phyloP scores from a whole-genome alignment of 2,113 vertebrate genomes.

The Castor canadensis region DNA sequence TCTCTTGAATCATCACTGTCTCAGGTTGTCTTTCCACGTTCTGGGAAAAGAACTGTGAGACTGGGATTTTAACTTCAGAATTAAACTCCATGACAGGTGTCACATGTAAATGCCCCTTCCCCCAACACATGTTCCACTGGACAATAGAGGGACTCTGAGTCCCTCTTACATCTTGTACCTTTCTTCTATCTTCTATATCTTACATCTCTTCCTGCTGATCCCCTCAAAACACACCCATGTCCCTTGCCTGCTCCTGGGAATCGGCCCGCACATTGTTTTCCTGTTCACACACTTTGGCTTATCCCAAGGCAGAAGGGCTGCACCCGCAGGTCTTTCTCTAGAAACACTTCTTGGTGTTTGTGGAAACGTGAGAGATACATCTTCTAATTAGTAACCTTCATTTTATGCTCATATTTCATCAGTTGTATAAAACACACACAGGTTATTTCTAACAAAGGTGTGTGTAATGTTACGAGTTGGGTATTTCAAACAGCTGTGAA shows the following conservation, averaged over 20 bases:
- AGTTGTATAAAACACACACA: background rate
- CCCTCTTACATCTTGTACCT: too few relatives aligned
- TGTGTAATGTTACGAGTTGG: background rate
- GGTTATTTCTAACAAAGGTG: background rate
- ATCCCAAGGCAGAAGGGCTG: background rate
- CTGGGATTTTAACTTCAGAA: slow-evolving; percentile 73
- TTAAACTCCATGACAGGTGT: slow-evolving; percentile 75
- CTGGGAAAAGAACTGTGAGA: slow-evolving; percentile 66
- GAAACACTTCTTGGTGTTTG: background rate
- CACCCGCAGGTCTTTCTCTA: background rate
- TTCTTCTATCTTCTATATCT: too few relatives aligned
- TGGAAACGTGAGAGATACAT: background rate
- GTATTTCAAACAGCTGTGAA: background rate
- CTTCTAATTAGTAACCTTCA: slow-evolving; percentile 14
- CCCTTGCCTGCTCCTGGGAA: background rate
- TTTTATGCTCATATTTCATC: background rate
- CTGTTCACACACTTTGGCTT: background rate
- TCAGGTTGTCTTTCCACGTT: slow-evolving; percentile 75
- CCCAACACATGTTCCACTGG: slow-evolving; percentile 59
- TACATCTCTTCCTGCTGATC: background rate
- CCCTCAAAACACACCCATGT: background rate
- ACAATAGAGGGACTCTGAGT: slow-evolving; percentile 36
- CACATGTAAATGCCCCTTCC: slow-evolving; percentile 53
- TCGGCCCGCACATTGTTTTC: background rate
- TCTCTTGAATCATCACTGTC: slow-evolving; percentile 69